Percentiles rank a stretch among this genome's conserved stretches.
These are phyloP conservation scores for Piliocolobus tephrosceles DNA, from an alignment of 2,113 vertebrate genomes.

Conservation along the genomic window DNA sequence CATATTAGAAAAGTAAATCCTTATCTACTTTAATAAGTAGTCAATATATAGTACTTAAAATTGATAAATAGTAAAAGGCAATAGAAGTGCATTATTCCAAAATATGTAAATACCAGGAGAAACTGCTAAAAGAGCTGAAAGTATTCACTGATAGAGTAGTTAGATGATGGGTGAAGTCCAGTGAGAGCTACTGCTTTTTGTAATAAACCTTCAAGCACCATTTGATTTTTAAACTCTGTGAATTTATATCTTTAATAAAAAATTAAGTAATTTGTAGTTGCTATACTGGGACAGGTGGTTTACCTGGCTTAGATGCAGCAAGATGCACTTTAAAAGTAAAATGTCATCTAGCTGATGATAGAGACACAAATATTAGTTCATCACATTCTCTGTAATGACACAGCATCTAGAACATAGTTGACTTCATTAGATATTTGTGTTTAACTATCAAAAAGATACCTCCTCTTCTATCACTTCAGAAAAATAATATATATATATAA, in stretches of 20 bases:
- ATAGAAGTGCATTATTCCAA: neutral
- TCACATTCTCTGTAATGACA: neutral
- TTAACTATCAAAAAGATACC: neutral
- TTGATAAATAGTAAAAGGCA: neutral
- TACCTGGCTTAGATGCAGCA: neutral
- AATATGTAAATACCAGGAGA: neutral
- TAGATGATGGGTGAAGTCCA: rapidly evolving
- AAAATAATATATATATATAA: neutral
- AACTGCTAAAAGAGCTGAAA: neutral
- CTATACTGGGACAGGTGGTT: neutral
- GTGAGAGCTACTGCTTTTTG: neutral
- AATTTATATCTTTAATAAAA: neutral
- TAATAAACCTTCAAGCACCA: neutral
- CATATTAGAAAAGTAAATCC: neutral
- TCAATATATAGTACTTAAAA: neutral
- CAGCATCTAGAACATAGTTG: neutral
- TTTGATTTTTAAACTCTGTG: neutral
- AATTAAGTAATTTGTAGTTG: neutral
- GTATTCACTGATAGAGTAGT: neutral
- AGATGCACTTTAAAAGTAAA: neutral
- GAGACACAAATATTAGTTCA: neutral
- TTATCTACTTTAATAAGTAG: neutral
- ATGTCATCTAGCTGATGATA: neutral
- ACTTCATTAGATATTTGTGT: neutral
- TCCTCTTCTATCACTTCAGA: neutral